A percentile compares a stretch with the other conserved stretches of the same genome.
phyloP scores from a whole-genome alignment of 2,888 invertebrate species.

The Meandrusa payeni region DNA sequence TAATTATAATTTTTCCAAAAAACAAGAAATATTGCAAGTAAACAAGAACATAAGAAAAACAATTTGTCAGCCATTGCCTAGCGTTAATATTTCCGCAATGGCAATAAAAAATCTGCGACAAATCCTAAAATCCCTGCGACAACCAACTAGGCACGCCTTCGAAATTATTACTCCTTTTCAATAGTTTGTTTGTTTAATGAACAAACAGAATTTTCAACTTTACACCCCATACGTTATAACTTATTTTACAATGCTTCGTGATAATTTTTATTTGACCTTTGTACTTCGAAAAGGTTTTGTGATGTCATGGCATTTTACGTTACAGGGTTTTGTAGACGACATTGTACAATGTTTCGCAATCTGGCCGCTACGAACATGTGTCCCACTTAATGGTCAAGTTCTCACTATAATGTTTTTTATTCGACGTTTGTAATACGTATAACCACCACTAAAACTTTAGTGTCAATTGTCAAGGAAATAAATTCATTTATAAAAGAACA shows the following conservation, averaged over 20 bases:
- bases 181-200: conserved; percentile 32
- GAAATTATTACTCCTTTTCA: conserved; percentile 72
- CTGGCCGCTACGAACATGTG: conserved; percentile 27
- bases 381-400: conserved; percentile 6
- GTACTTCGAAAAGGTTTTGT: conserved; percentile 56
- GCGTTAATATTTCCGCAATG: conserved; percentile 65
- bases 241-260: conserved; percentile 29
- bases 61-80: conserved; percentile 53
- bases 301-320: conserved; percentile 70
- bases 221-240: conserved; percentile 23
- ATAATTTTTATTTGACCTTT: conserved; percentile 39
- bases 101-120: conserved; percentile 70
- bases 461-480: no score
- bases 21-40: no score
- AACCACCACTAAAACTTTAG: no score
- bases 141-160: conserved; percentile 75
- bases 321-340: conserved; percentile 59
- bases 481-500: no score
- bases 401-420: background rate
- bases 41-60: conserved; percentile 40
- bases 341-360: conserved; percentile 36
- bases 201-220: conserved; percentile 32
- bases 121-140: conserved; percentile 70
- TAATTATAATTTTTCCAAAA: no score
- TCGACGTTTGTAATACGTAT: no score